These are phyloP conservation scores for Cephus pygmeus DNA, from an alignment of 2,888 invertebrate species.

Conservation along the genomic window DNA sequence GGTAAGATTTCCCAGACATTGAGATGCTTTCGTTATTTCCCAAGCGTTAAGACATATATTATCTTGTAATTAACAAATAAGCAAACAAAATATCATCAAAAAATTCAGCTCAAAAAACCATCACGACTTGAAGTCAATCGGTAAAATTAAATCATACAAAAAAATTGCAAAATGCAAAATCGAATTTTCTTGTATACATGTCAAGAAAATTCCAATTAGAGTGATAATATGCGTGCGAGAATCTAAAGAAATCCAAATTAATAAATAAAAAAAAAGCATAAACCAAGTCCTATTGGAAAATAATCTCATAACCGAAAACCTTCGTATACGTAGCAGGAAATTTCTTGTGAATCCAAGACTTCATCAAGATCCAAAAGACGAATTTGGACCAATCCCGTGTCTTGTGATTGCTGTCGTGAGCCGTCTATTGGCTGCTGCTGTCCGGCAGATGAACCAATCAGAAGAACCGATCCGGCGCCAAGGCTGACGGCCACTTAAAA, in stretches of 20 bases:
- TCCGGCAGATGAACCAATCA: constrained; percentile 52
- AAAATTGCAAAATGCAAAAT: neutral
- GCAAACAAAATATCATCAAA: neutral
- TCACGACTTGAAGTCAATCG: too few species aligned
- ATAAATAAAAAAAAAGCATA: neutral
- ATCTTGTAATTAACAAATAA: neutral
- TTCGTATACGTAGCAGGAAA: constrained; percentile 62
- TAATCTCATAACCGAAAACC: constrained; percentile 37
- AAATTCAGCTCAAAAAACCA: neutral
- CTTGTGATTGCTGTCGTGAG: constrained; percentile 52
- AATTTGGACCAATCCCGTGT: constrained; percentile 62
- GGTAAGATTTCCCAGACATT: neutral
- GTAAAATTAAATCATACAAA: too few species aligned
- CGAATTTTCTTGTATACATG: neutral
- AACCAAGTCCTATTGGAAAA: neutral
- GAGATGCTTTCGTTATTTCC: neutral
- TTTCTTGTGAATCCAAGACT: constrained; percentile 56
- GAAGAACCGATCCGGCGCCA: constrained; percentile 58
- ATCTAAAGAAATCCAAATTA: neutral
- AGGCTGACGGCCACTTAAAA: constrained; percentile 64
- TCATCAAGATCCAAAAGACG: constrained; percentile 53
- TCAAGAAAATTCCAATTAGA: neutral
- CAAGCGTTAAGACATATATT: neutral
- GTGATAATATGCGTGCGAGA: neutral
- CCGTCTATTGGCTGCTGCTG: constrained; percentile 37